Evolutionary conservation across 2,113 vertebrate genomes (phyloP).

Genomic region (Hemicordylus capensis): DNA sequence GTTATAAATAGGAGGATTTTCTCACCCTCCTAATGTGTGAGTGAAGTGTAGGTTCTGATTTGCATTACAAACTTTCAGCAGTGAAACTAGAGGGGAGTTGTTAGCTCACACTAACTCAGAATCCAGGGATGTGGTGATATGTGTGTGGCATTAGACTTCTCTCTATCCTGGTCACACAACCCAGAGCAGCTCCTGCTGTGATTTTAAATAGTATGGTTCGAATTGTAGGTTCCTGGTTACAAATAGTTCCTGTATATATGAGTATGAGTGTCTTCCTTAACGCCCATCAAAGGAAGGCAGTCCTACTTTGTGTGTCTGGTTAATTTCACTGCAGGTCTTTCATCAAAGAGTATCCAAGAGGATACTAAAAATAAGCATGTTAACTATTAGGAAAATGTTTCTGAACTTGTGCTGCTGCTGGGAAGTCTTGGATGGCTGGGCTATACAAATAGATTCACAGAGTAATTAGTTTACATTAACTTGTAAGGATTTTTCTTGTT

Average conservation of each 20-base stretch:
- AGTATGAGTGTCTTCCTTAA: not conserved
- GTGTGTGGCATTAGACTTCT: not conserved
- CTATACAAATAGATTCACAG: not conserved
- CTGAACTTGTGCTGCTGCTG: not conserved
- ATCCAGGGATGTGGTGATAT: not conserved
- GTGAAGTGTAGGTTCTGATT: not conserved
- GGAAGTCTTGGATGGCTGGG: not conserved
- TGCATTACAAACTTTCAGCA: not conserved
- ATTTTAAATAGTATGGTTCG: not conserved
- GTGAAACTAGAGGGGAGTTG: not conserved
- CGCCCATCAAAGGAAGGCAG: not conserved
- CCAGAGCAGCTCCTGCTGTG: not conserved
- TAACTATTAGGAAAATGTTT: not conserved
- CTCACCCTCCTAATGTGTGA: not conserved
- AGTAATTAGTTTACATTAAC: slow-evolving; percentile 4
- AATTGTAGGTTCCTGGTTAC: not conserved
- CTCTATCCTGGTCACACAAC: not conserved
- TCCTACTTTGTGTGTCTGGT: not conserved
- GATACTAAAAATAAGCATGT: slow-evolving; percentile 15
- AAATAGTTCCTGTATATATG: not conserved
- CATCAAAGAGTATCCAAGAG: slow-evolving; percentile 21
- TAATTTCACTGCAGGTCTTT: slow-evolving; percentile 16
- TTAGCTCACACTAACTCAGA: not conserved
- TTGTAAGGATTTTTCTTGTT: not conserved
- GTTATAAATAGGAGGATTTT: not conserved